These are phyloP conservation scores for Cassiopea xamachana DNA, from an alignment of 30 jellyfish, hydroid and myxozoan genomes.

Conservation along the genomic window DNA sequence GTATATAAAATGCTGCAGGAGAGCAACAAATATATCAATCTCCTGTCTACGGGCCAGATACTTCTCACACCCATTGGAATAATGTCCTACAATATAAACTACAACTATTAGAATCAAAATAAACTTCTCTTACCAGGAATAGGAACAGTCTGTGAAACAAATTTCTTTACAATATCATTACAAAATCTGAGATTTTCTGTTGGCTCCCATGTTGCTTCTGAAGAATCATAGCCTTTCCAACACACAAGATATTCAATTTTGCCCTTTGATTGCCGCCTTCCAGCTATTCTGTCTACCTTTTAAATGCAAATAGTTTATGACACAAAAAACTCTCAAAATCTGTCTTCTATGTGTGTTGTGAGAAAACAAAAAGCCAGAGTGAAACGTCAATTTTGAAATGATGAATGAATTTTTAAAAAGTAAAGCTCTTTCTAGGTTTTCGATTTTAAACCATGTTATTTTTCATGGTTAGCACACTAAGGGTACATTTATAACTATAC, in stretches of 20 bases:
- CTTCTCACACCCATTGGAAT: neutral
- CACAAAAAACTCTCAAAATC: neutral
- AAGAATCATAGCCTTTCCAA: conserved; percentile 92
- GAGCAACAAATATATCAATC: no score
- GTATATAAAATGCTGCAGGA: no score
- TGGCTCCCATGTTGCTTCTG: conserved; percentile 98
- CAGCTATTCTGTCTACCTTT: conserved; percentile 89
- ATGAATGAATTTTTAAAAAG: no score
- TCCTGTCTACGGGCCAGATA: neutral
- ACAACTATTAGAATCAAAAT: neutral
- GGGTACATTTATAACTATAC: no score
- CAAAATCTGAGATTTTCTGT: conserved; percentile 87
- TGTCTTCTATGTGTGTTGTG: neutral
- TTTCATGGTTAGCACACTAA: no score
- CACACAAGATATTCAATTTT: conserved; percentile 80
- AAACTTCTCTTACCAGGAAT: conserved; percentile 80
- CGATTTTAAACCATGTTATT: no score
- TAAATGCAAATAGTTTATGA: no score
- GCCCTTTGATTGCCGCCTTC: conserved; percentile 84
- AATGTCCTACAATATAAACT: neutral
- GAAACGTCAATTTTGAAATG: no score
- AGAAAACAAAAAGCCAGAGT: no score
- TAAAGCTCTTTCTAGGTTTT: no score
- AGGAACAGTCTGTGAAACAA: conserved; percentile 74
- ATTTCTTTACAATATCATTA: conserved; percentile 64